phyloP scores from a whole-genome alignment of 1,140 invertebrate species.

The Drosophila equinoxialis region DNA sequence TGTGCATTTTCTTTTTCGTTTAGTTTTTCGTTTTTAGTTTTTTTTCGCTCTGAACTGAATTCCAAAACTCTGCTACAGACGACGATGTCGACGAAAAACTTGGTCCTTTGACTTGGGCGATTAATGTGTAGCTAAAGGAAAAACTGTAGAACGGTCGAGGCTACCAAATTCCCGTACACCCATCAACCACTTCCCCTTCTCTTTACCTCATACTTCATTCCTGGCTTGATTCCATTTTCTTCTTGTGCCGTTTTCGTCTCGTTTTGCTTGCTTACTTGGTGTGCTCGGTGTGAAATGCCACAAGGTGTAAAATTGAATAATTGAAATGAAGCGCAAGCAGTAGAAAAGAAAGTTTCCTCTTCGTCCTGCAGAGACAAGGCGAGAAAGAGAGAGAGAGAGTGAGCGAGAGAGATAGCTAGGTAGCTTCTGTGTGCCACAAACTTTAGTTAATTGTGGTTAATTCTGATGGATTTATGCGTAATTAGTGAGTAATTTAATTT shows the following conservation, averaged over 20 bases:
- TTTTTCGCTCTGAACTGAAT: constrained; percentile 39
- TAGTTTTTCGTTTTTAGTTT: constrained; percentile 23
- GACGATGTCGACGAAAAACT: constrained; percentile 46
- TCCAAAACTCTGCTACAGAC: constrained; percentile 16
- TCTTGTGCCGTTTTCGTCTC: neutral
- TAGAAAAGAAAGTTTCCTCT: constrained; percentile 3
- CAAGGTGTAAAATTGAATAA: constrained; percentile 83
- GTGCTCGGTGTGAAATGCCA: constrained; percentile 65
- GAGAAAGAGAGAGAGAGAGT: neutral
- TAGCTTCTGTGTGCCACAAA: constrained; percentile 67
- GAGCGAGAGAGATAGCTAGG: constrained; percentile 18
- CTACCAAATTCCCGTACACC: constrained; percentile 59
- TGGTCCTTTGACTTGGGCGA: constrained; percentile 70
- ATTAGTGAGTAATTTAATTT: constrained; percentile 78
- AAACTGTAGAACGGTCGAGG: constrained; percentile 1
- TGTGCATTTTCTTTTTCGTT: neutral
- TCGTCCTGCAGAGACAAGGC: neutral
- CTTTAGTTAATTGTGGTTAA: constrained; percentile 82
- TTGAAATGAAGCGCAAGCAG: constrained; percentile 73
- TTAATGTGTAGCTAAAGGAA: constrained; percentile 67
- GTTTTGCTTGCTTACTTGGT: constrained; percentile 12
- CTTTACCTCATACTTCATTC: neutral
- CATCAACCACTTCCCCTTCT: neutral
- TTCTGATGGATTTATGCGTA: constrained; percentile 82
- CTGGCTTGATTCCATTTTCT: neutral